Percentiles rank a stretch among this genome's conserved stretches.
Conservation (phyloP, 2,113 vertebrate genomes). For the Pygoscelis adeliae region DNA sequence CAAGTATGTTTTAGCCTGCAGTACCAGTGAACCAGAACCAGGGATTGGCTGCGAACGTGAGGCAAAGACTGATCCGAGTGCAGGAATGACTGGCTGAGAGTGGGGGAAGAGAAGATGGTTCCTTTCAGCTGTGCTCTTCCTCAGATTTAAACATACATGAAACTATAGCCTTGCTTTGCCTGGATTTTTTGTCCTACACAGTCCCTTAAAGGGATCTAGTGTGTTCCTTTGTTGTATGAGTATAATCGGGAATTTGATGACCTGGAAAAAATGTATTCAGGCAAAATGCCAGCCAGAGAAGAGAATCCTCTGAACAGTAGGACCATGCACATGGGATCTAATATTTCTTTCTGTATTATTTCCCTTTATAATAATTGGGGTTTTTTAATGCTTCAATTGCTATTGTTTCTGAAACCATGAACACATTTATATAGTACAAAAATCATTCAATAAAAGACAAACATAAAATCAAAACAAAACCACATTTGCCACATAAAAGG, state of each 20-base stretch:
- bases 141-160: neutral
- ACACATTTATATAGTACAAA: neutral
- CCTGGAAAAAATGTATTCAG: conserved; percentile 39
- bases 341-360: conserved; percentile 1
- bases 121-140: neutral
- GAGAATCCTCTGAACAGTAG: conserved; percentile 3
- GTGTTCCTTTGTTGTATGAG: neutral
- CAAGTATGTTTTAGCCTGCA: neutral
- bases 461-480: neutral
- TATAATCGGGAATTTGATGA: conserved; percentile 36
- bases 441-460: neutral
- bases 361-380: neutral
- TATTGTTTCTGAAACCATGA: neutral
- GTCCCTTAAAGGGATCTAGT: neutral
- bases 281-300: conserved; percentile 45
- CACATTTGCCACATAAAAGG: neutral
- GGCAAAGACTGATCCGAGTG: fast-evolving
- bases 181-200: neutral
- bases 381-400: neutral
- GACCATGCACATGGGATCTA: neutral
- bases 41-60: neutral
- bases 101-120: neutral
- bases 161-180: neutral
- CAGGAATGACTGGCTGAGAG: neutral
- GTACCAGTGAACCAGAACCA: neutral